A percentile compares a stretch with the other conserved stretches of the same genome.
These are phyloP conservation scores for Galaxea fascicularis DNA, from an alignment of 92 coral and sea anemone species.

Conservation along the genomic window DNA sequence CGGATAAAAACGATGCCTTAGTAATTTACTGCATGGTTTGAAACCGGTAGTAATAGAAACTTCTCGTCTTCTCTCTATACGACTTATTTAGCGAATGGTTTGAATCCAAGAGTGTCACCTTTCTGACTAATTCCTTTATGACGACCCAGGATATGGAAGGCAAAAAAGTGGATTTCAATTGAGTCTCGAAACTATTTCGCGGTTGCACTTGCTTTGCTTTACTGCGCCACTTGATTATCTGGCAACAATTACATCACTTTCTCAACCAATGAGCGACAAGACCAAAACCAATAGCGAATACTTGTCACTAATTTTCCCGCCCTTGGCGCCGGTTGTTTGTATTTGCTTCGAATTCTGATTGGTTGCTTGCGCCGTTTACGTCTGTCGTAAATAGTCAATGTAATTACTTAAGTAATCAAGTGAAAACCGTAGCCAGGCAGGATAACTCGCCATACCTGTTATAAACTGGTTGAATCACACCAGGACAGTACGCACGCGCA, in stretches of 20 bases:
- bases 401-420: too few relatives aligned
- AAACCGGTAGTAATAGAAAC: background rate
- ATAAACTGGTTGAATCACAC: slow-evolving; percentile 47
- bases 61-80: too few relatives aligned
- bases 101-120: background rate
- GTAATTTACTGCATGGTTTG: background rate
- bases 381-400: background rate
- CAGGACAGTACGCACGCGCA: slow-evolving; percentile 61
- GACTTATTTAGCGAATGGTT: background rate
- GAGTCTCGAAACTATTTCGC: background rate
- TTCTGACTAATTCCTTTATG: too few relatives aligned
- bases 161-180: too few relatives aligned
- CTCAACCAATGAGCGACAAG: background rate
- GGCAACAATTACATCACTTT: background rate
- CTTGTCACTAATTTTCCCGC: too few relatives aligned
- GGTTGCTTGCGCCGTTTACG: background rate
- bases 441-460: slow-evolving; percentile 34
- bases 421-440: too few relatives aligned
- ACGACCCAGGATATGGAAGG: too few relatives aligned
- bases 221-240: too few relatives aligned
- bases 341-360: too few relatives aligned
- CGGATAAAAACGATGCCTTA: background rate
- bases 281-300: background rate
- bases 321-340: too few relatives aligned
- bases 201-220: too few relatives aligned